These are phyloP conservation scores for Drosophila kuntzei DNA, from an alignment of 2,888 invertebrate species.

Conservation along the genomic window DNA sequence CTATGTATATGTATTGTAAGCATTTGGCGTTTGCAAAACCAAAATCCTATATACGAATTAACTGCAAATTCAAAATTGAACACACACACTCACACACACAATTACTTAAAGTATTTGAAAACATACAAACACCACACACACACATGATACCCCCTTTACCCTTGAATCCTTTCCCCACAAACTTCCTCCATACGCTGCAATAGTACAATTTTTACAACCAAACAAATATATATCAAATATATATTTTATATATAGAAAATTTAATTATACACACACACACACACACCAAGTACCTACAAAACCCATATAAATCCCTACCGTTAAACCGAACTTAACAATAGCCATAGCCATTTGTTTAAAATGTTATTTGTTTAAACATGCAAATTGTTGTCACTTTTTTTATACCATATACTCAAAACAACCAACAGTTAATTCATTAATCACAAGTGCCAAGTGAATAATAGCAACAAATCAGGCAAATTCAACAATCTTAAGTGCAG, in stretches of 20 bases:
- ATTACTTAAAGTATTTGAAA: constrained; percentile 83
- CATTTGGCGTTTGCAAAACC: constrained; percentile 55
- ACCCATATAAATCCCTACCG: constrained; percentile 48
- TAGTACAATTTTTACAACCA: constrained; percentile 84
- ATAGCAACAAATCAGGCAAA: constrained; percentile 57
- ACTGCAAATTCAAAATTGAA: constrained; percentile 75
- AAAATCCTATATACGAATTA: constrained; percentile 65
- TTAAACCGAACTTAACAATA: constrained; percentile 61
- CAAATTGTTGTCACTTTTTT: constrained; percentile 62
- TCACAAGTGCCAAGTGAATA: constrained; percentile 62
- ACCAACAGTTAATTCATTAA: constrained; percentile 69
- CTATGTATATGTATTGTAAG: constrained; percentile 23
- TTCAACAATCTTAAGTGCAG: constrained; percentile 58
- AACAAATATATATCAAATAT: constrained; percentile 82
- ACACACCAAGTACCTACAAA: constrained; percentile 82
- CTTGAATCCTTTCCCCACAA: constrained; percentile 43
- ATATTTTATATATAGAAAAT: constrained; percentile 83
- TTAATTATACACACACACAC: constrained; percentile 83
- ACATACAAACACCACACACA: constrained; percentile 56
- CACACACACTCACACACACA: constrained; percentile 52
- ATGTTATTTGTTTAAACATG: constrained; percentile 70
- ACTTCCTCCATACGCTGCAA: constrained; percentile 85
- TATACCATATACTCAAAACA: constrained; percentile 34
- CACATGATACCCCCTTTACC: constrained; percentile 18
- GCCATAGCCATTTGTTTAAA: constrained; percentile 75